These are phyloP conservation scores for Pantala flavescens DNA, from an alignment of 1,140 invertebrate species.

Conservation along the genomic window DNA sequence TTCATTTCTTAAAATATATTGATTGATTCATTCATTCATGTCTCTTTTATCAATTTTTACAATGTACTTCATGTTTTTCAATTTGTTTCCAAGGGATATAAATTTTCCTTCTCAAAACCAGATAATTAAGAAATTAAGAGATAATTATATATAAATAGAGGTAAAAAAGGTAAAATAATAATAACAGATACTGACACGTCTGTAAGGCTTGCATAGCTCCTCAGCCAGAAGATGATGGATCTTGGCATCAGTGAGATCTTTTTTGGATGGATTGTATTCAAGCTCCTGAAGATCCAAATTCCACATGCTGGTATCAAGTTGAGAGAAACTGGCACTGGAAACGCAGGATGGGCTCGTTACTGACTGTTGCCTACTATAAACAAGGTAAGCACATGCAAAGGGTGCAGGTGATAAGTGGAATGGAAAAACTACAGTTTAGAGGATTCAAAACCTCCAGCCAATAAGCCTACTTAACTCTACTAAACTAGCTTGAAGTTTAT, in stretches of 20 bases:
- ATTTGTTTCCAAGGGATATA: no score
- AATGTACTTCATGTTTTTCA: no score
- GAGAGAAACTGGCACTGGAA: constrained; percentile 64
- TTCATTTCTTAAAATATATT: no score
- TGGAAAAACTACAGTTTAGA: constrained; percentile 8
- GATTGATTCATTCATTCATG: no score
- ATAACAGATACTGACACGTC: constrained; percentile 54
- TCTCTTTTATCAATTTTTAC: no score
- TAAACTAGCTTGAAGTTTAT: no score
- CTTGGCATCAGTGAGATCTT: constrained; percentile 81
- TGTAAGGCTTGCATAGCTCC: constrained; percentile 78
- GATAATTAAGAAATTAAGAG: no score
- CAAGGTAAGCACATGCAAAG: neutral
- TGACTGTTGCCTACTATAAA: constrained; percentile 8
- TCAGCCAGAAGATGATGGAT: constrained; percentile 88
- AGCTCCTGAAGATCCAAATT: constrained; percentile 88
- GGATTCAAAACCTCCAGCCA: neutral
- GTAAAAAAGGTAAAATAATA: no score
- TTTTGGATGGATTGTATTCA: constrained; percentile 83
- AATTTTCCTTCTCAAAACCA: no score
- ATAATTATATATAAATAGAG: no score
- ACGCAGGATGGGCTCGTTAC: neutral
- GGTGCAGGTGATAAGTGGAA: neutral
- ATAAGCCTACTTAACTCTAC: neutral
- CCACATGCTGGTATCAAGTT: constrained; percentile 67